Conservation (phyloP, 2,797 vertebrate species). For the Ibycter americanus region DNA sequence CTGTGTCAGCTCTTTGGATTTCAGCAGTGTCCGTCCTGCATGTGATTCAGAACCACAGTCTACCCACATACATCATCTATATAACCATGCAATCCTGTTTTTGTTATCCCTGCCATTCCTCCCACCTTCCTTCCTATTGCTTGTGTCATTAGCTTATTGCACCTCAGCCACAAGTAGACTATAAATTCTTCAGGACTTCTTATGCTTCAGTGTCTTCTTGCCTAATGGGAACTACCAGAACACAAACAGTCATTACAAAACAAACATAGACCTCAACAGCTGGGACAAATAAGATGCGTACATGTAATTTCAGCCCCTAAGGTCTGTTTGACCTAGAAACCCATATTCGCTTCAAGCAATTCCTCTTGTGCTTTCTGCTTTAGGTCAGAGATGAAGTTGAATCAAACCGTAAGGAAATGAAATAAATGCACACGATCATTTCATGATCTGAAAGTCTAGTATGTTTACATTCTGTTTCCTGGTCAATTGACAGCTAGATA, state of each 20-base stretch:
- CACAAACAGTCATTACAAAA: not conserved
- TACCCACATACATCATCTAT: not conserved
- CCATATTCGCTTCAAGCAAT: not conserved
- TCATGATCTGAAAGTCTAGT: not conserved
- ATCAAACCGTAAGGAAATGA: not conserved
- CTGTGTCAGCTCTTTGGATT: slow-evolving; percentile 26
- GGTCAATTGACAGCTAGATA: not conserved
- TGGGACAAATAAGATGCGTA: not conserved
- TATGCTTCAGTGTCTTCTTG: not conserved
- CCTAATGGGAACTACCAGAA: not conserved
- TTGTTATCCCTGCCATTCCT: slow-evolving; percentile 18
- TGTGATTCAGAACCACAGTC: slow-evolving; percentile 45
- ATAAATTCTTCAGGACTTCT: not conserved
- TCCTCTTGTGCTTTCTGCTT: not conserved
- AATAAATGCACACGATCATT: not conserved
- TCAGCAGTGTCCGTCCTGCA: not conserved
- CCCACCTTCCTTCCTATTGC: slow-evolving; percentile 21
- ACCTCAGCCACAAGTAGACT: not conserved
- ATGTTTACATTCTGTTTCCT: not conserved
- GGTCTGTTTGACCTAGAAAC: slow-evolving; percentile 52
- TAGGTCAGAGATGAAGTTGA: not conserved
- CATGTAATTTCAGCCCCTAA: not conserved
- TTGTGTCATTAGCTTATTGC: not conserved
- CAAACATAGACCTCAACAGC: not conserved
- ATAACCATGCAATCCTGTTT: not conserved